These are phyloP conservation scores for Felis chaus DNA, from an alignment of 2,113 vertebrate species.

Conservation along the genomic window DNA sequence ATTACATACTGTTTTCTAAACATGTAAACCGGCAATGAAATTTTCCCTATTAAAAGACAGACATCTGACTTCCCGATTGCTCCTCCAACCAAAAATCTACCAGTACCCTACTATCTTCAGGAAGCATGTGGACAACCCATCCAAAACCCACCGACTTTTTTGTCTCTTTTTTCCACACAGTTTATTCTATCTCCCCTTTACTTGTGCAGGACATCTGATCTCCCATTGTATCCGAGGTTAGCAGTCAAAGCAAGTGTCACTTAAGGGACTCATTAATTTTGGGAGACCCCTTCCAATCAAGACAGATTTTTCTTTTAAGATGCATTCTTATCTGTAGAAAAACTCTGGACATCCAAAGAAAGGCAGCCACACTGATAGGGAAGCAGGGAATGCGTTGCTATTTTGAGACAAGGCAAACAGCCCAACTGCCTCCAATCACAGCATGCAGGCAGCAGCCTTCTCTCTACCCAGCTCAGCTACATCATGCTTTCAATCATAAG, in stretches of 20 bases:
- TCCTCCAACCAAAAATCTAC: not conserved
- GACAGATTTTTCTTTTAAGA: not conserved
- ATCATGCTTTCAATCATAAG: not conserved
- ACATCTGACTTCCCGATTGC: not conserved
- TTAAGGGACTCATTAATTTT: not conserved
- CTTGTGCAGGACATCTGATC: not conserved
- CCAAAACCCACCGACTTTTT: not conserved
- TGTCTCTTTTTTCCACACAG: not conserved
- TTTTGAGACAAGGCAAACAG: not conserved
- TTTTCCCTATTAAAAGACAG: not conserved
- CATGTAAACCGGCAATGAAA: not conserved
- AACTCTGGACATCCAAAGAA: not conserved
- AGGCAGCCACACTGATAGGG: not conserved
- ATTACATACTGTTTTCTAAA: not conserved
- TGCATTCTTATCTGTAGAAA: not conserved
- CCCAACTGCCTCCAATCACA: not conserved
- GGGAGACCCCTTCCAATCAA: not conserved
- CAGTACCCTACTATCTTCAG: not conserved
- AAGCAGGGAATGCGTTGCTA: not conserved
- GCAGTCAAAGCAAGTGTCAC: not conserved
- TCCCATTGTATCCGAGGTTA: not conserved
- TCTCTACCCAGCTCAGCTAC: not conserved
- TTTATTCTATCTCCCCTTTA: not conserved
- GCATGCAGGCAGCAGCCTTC: not conserved
- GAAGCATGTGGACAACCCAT: not conserved